Evolutionary conservation across 2,797 vertebrate species (phyloP), one percentile per base, ranked within the genome.

Genomic region (Galaxias olidus): DNA sequence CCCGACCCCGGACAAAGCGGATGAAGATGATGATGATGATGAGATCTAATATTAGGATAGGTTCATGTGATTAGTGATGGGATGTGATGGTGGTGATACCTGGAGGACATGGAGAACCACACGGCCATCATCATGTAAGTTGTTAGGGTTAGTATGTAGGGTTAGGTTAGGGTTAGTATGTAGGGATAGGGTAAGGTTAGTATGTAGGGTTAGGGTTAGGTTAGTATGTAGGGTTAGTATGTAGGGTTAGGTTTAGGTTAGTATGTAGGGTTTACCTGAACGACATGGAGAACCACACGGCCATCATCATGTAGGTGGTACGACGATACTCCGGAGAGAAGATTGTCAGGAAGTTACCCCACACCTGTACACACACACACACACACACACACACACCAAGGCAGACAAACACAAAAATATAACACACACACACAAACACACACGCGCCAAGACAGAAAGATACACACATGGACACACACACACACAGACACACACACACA

Each of bases 71-170:
- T 30, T 20, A 45, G 13, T 30, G 11, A 10, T 11, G 5, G 15
- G 15, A 40, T 11, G 13, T 44, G 47, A 18, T 17, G 10, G 11
- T 9, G 10, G 9, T 54, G 17, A n/a, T 73, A 99, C 97, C 97
- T 98, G 92, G 98, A 99, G 40, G 96, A 97, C 96, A 99, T 98
- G 62, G 96, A 97, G 90, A 99, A 98, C 97, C 96, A 98, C 12
- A 99, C 96, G 0, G 95, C 96, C 96, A 98, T 98, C 96, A 98
- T 95, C 95, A 97, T 96, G 69, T 95, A 92, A 0, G 96, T 98
- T 75, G 95, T 93, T n/a, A n/a, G n/a, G n/a, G n/a, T n/a, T n/a
- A n/a, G n/a, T n/a, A n/a, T n/a, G n/a, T n/a, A n/a, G n/a, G n/a
- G n/a, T n/a, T n/a, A n/a, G n/a, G n/a, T n/a, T n/a, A n/a, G n/a